phyloP scores from a whole-genome alignment of 2,888 invertebrate species.

The Cybosia mesomella region DNA sequence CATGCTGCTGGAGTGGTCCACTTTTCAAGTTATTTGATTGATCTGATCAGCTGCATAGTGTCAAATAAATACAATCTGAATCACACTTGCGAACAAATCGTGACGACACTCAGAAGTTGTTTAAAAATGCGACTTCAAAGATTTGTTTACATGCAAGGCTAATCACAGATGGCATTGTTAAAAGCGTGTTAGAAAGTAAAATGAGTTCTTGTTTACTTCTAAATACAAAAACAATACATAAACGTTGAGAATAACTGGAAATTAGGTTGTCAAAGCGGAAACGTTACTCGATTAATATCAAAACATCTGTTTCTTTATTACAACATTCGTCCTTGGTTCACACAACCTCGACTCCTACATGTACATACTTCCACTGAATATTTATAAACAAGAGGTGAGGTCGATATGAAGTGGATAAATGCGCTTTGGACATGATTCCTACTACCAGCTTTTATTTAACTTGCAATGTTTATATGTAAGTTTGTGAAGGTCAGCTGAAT shows the following conservation, averaged over 20 bases:
- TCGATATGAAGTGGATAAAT: conserved; percentile 11
- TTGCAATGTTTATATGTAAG: too few relatives aligned
- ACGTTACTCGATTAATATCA: conserved; percentile 4
- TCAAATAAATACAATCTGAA: neutral
- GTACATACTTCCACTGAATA: neutral
- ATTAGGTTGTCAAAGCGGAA: neutral
- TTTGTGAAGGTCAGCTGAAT: too few relatives aligned
- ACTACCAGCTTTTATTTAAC: neutral
- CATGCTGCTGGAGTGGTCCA: too few relatives aligned
- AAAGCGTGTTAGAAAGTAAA: neutral
- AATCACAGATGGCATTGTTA: too few relatives aligned
- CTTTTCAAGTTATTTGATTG: neutral
- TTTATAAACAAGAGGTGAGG: conserved; percentile 8
- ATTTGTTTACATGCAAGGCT: neutral
- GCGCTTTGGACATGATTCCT: neutral
- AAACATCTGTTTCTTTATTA: conserved; percentile 9
- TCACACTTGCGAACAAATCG: neutral
- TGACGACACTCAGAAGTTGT: too few relatives aligned
- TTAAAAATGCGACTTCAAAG: neutral
- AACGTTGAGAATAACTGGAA: neutral
- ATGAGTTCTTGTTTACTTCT: neutral
- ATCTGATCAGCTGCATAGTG: neutral
- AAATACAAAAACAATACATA: neutral
- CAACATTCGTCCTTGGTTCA: conserved; percentile 8
- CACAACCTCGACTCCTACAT: conserved; percentile 1